These are phyloP conservation scores for Porites australiensis DNA, from an alignment of 64 coral and sea anemone genomes.

Conservation along the genomic window DNA sequence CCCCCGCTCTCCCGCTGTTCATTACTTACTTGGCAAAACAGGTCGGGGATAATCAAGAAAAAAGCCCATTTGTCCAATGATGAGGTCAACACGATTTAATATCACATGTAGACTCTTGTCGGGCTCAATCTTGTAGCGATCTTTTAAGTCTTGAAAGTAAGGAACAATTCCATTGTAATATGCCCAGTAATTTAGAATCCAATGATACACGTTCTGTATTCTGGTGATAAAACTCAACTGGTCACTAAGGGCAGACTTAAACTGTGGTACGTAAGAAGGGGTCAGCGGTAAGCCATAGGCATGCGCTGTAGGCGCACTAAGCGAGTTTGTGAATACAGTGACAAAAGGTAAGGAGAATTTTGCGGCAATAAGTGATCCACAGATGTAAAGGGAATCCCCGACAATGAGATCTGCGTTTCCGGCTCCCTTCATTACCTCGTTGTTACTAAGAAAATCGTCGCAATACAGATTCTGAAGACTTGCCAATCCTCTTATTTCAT, in stretches of 20 bases:
- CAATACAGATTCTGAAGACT: not conserved
- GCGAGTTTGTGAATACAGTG: not conserved
- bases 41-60: conserved; percentile 7
- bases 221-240: not conserved
- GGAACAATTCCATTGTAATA: not conserved
- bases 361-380: conserved; percentile 30
- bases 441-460: conserved; percentile 9
- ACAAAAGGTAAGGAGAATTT: conserved; percentile 43
- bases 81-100: not conserved
- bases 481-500: not conserved
- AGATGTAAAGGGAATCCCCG: conserved; percentile 34
- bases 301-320: not conserved
- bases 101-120: not conserved
- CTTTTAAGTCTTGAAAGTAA: not conserved
- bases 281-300: not conserved
- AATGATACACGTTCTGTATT: not conserved
- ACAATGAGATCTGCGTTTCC: conserved; percentile 21
- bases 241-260: not conserved
- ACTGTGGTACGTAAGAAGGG: conserved; percentile 16
- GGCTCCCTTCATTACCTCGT: not conserved
- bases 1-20: too few species aligned
- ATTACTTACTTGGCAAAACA: conserved; percentile 8
- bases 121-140: not conserved
- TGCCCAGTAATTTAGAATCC: not conserved
- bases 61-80: not conserved